phyloP scores from a whole-genome alignment of 1,140 invertebrate genomes.

The Euborellia annulipes region DNA sequence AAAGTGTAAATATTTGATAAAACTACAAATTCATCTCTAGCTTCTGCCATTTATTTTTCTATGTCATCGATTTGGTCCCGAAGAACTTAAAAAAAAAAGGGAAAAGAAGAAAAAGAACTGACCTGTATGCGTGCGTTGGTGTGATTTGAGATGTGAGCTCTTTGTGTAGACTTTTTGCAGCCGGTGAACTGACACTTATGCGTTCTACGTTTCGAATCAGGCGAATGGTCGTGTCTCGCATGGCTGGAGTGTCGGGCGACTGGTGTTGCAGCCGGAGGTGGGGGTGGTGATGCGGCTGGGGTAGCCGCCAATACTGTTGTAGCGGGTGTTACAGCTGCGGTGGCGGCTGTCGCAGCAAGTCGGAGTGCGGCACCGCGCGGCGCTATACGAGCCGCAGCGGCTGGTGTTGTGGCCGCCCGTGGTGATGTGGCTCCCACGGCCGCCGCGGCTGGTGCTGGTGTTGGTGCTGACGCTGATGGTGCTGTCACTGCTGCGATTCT shows the following conservation, averaged over 20 bases:
- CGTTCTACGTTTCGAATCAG: constrained; percentile 65
- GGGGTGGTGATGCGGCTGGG: constrained; percentile 9
- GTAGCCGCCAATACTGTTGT: constrained; percentile 38
- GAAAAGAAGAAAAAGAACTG: constrained; percentile 22
- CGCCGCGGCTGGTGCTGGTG: constrained; percentile 23
- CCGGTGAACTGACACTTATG: constrained; percentile 91
- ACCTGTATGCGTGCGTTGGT: constrained; percentile 95
- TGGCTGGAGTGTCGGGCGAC: constrained; percentile 16
- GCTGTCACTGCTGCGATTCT: too few relatives aligned
- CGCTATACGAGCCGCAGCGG: too few relatives aligned
- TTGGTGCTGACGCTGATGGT: neutral
- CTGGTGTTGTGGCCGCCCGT: neutral
- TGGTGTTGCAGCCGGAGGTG: constrained; percentile 13
- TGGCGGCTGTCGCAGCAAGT: neutral
- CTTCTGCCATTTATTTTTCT: too few relatives aligned
- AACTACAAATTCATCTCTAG: too few relatives aligned
- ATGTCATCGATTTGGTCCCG: too few relatives aligned
- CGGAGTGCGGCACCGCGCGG: neutral
- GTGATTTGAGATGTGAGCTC: constrained; percentile 92
- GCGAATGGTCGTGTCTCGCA: constrained; percentile 31
- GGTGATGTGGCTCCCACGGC: constrained; percentile 28
- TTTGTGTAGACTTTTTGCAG: constrained; percentile 95
- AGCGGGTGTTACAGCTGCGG: too few relatives aligned
- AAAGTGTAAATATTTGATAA: too few relatives aligned
- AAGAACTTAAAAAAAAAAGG: too few relatives aligned